Percentiles rank a stretch among this genome's conserved stretches.
Evolutionary conservation across 30 jellyfish, hydroid and myxozoan genomes (phyloP).

Genomic region (Calvadosia cruxmelitensis): DNA sequence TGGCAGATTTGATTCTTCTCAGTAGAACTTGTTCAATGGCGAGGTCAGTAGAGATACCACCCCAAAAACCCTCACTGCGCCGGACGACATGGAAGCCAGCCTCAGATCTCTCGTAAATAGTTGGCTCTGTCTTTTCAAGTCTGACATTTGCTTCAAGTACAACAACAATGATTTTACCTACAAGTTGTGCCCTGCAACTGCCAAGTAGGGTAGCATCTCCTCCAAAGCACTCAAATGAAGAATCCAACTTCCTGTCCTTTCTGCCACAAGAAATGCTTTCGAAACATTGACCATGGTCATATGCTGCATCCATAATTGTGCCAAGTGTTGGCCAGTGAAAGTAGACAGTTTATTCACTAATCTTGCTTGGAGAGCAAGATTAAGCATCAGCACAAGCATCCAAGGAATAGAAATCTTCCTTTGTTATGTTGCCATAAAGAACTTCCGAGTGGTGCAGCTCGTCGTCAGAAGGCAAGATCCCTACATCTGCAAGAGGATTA

Average conservation of each 20-base stretch:
- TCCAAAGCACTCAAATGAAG: constrained; percentile 12
- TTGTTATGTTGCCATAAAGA: too few relatives aligned
- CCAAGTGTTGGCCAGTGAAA: too few relatives aligned
- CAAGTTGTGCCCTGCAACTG: constrained; percentile 40
- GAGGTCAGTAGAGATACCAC: too few relatives aligned
- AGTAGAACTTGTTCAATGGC: too few relatives aligned
- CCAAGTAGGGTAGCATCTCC: constrained; percentile 27
- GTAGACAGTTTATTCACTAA: too few relatives aligned
- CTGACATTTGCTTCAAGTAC: constrained; percentile 24
- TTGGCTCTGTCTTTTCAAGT: constrained; percentile 28
- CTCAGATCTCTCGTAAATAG: constrained; percentile 5
- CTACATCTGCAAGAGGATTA: too few relatives aligned
- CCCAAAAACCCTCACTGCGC: too few relatives aligned
- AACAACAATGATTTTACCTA: constrained; percentile 33
- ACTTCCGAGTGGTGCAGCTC: too few relatives aligned
- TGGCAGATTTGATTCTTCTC: constrained; percentile 19
- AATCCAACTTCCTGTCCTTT: constrained; percentile 27
- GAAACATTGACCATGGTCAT: constrained; percentile 7
- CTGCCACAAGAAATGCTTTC: constrained; percentile 24
- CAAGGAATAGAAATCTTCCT: too few relatives aligned
- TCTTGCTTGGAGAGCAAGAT: too few relatives aligned
- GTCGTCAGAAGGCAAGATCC: too few relatives aligned
- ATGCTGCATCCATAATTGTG: constrained; percentile 24
- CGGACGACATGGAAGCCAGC: constrained; percentile 21
- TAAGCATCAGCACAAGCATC: too few relatives aligned